Evolutionary conservation across 2,113 vertebrate genomes (phyloP).

Genomic region (Archilochus colubris): DNA sequence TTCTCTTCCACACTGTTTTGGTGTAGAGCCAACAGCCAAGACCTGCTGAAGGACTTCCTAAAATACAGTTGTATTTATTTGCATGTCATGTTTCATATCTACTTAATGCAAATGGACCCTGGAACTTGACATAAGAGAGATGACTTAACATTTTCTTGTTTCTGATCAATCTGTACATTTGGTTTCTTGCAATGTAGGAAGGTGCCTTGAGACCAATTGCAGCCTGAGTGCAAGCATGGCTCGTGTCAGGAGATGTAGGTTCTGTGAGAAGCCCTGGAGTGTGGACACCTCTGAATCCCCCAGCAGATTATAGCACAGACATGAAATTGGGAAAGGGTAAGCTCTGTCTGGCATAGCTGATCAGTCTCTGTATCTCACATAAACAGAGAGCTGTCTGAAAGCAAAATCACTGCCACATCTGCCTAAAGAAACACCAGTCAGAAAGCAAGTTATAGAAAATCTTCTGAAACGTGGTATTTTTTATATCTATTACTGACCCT

Average conservation of each 20-base stretch:
- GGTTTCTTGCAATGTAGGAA: neutral
- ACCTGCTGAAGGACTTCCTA: neutral
- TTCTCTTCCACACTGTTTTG: neutral
- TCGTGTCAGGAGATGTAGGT: neutral
- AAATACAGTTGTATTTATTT: neutral
- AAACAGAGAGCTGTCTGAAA: neutral
- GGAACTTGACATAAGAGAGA: neutral
- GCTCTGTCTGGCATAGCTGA: neutral
- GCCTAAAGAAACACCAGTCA: neutral
- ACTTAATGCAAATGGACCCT: neutral
- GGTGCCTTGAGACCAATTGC: neutral
- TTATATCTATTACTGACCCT: neutral
- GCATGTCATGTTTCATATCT: neutral
- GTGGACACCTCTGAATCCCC: neutral
- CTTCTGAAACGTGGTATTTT: neutral
- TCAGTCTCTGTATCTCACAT: neutral
- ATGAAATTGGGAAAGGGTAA: neutral
- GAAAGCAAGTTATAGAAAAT: neutral
- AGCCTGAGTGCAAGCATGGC: neutral
- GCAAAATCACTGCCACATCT: neutral
- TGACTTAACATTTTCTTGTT: neutral
- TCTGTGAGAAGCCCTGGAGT: neutral
- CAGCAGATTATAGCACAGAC: neutral
- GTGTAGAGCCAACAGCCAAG: neutral
- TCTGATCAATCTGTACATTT: neutral